A percentile compares a stretch with the other conserved stretches of the same genome.
These are phyloP conservation scores for Saxidomus purpurata DNA, from an alignment of 1,140 invertebrate genomes.

Conservation along the genomic window DNA sequence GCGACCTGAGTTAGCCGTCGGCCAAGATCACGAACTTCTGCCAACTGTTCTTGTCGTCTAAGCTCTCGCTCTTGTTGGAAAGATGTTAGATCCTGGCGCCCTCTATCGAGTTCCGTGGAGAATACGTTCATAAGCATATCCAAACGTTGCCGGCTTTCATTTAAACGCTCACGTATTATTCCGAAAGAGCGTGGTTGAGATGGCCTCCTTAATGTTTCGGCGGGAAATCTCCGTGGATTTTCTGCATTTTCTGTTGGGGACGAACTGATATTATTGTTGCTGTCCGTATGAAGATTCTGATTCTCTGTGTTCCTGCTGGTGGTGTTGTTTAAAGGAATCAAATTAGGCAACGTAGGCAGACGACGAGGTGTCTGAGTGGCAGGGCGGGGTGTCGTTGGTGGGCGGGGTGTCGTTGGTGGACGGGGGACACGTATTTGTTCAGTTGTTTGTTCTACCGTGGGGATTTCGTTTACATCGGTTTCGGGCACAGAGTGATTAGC, in stretches of 20 bases:
- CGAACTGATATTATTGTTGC: constrained; percentile 55
- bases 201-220: background rate
- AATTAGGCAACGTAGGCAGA: constrained; percentile 71
- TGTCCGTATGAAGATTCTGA: constrained; percentile 22
- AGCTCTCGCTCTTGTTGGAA: constrained; percentile 80
- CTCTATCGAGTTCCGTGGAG: constrained; percentile 76
- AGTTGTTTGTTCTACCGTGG: constrained; percentile 20
- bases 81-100: constrained; percentile 73
- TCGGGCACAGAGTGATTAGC: background rate
- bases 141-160: constrained; percentile 78
- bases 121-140: constrained; percentile 80
- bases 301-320: constrained; percentile 26
- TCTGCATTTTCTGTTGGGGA: background rate
- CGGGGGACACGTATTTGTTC: background rate
- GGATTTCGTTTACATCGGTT: constrained; percentile 8
- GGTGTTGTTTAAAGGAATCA: constrained; percentile 51
- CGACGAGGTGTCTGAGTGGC: constrained; percentile 48
- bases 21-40: constrained; percentile 81
- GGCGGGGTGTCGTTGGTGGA: constrained; percentile 5
- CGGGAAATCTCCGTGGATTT: background rate
- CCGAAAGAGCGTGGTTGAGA: constrained; percentile 34
- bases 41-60: constrained; percentile 79
- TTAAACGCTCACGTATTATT: constrained; percentile 76
- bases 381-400: constrained; percentile 5
- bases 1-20: constrained; percentile 81